phyloP scores from a whole-genome alignment of 2,888 invertebrate species.

The Epistrophe eligans region DNA sequence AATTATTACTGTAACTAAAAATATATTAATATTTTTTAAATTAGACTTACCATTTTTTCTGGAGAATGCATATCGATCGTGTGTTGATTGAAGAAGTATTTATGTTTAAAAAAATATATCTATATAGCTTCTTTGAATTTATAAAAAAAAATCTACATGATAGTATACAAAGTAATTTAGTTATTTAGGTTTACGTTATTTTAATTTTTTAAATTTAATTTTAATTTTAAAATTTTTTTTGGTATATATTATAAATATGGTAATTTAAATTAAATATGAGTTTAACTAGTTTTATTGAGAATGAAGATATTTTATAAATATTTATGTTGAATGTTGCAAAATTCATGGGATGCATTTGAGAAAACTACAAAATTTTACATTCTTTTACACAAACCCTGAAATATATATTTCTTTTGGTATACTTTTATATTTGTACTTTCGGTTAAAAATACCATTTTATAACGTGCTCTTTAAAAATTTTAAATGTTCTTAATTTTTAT shows the following conservation, averaged over 20 bases:
- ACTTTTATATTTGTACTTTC: slow-evolving; percentile 81
- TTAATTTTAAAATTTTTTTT: neutral
- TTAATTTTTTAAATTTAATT: slow-evolving; percentile 10
- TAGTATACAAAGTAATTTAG: slow-evolving; percentile 45
- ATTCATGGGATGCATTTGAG: slow-evolving; percentile 43
- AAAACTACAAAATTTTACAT: slow-evolving; percentile 45
- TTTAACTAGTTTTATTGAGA: slow-evolving; percentile 22
- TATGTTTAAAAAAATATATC: slow-evolving; percentile 33
- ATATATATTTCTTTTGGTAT: slow-evolving; percentile 58
- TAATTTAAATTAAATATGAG: slow-evolving; percentile 7
- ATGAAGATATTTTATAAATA: slow-evolving; percentile 53
- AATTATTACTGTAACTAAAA: too few species aligned
- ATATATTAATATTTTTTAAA: neutral
- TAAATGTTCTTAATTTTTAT: slow-evolving; percentile 71
- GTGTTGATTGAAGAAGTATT: slow-evolving; percentile 62
- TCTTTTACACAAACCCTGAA: slow-evolving; percentile 48
- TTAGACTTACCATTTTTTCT: slow-evolving; percentile 50
- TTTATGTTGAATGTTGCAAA: slow-evolving; percentile 51
- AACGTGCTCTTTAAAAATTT: slow-evolving; percentile 79
- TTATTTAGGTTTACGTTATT: neutral
- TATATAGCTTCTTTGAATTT: neutral
- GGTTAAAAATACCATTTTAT: slow-evolving; percentile 83
- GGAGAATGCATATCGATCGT: slow-evolving; percentile 49
- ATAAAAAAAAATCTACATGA: slow-evolving; percentile 17
- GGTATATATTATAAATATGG: neutral